phyloP scores from a whole-genome alignment of 2,113 vertebrate genomes.

The Ctenodactylus gundi region DNA sequence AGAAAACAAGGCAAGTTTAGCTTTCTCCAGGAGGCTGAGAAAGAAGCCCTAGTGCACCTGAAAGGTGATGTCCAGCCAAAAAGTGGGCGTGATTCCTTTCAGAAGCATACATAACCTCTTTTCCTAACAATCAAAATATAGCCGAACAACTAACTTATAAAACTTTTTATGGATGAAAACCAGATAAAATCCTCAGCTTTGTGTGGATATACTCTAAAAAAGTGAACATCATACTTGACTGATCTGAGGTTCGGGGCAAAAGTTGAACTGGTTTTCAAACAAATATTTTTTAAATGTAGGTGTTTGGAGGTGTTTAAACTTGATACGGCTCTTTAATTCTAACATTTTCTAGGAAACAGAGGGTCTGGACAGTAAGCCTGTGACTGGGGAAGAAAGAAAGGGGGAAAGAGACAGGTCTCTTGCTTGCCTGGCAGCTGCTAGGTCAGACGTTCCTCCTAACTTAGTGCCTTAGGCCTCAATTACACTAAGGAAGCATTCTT shows the following conservation, averaged over 20 bases:
- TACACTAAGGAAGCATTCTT: not conserved
- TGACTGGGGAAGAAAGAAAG: not conserved
- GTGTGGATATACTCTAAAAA: not conserved
- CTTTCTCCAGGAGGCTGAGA: not conserved
- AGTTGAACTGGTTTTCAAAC: not conserved
- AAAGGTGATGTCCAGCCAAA: not conserved
- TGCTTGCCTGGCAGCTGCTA: not conserved
- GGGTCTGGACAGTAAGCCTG: not conserved
- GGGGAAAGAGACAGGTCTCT: not conserved
- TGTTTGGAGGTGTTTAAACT: not conserved
- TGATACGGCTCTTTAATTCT: not conserved
- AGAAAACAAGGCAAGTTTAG: not conserved
- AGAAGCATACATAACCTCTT: not conserved
- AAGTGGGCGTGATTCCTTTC: not conserved
- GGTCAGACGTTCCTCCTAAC: not conserved
- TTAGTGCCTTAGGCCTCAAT: not conserved
- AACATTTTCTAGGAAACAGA: not conserved
- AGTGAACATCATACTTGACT: not conserved
- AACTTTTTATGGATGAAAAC: not conserved
- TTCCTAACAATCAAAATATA: not conserved
- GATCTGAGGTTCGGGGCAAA: not conserved
- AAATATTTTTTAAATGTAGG: conserved; percentile 1
- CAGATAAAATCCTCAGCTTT: not conserved
- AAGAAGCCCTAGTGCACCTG: not conserved
- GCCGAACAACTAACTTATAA: not conserved